Evolutionary conservation across 2,113 vertebrate species (phyloP).

Genomic region (Gambusia holbrooki): DNA sequence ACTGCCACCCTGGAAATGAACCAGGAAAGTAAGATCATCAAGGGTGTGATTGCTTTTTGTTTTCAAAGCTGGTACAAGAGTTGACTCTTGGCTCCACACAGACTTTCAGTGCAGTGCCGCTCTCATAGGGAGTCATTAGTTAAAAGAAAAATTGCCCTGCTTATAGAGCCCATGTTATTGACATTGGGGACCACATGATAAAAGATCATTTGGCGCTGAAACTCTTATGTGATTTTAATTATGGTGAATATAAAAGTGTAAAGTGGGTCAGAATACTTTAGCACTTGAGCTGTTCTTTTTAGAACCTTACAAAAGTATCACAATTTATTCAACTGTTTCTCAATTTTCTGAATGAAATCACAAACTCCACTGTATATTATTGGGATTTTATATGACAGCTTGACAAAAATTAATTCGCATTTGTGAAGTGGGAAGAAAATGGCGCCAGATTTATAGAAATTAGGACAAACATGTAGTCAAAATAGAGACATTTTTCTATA

Average conservation of each 20-base stretch:
- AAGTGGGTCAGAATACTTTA: background rate
- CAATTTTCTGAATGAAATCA: no score
- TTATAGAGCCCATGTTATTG: constrained; percentile 12
- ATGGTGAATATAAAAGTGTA: background rate
- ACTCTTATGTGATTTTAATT: background rate
- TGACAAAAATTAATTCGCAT: no score
- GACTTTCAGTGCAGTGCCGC: constrained; percentile 49
- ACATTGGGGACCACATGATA: background rate
- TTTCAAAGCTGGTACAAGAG: constrained; percentile 9
- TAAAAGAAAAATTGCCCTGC: constrained; percentile 52
- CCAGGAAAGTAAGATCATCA: constrained; percentile 69
- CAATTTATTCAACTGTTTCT: no score
- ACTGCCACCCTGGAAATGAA: constrained; percentile 43
- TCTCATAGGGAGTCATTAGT: constrained; percentile 51
- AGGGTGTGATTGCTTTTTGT: constrained; percentile 54
- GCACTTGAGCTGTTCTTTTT: no score
- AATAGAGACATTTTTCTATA: no score
- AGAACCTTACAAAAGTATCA: no score
- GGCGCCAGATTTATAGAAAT: no score
- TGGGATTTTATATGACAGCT: no score
- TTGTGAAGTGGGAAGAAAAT: no score
- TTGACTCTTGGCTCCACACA: constrained; percentile 57
- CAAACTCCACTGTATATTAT: no score
- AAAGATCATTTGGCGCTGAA: constrained; percentile 11
- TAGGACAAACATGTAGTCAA: no score